Conservation (phyloP, 2,797 vertebrate genomes). For the Eupleurogrammus muticus region DNA sequence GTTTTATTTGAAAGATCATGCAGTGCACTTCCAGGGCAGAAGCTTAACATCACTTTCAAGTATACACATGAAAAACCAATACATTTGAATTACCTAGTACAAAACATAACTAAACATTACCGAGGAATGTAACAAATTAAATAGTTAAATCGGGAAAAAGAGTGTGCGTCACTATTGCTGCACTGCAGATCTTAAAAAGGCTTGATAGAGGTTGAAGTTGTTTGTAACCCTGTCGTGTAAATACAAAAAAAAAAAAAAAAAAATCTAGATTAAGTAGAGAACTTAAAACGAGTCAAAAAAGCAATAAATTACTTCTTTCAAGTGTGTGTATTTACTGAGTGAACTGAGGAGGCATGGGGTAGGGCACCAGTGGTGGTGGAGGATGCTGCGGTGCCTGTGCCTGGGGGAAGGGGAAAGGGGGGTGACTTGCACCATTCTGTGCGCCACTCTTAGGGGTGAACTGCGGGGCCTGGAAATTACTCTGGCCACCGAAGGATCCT, state of each 20-base stretch:
- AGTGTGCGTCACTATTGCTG: constrained; percentile 90
- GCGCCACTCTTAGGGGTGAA: constrained; percentile 86
- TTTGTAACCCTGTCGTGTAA: constrained; percentile 78
- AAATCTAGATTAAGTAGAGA: constrained; percentile 79
- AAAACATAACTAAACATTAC: constrained; percentile 87
- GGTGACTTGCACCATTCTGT: constrained; percentile 90
- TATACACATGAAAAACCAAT: constrained; percentile 90
- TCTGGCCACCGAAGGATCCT: constrained; percentile 88
- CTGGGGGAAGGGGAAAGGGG: constrained; percentile 90
- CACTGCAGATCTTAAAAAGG: constrained; percentile 90
- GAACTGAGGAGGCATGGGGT: constrained; percentile 94
- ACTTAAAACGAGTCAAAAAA: constrained; percentile 84
- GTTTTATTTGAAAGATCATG: constrained; percentile 92
- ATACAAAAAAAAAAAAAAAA: constrained; percentile 74
- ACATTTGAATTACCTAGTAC: constrained; percentile 94
- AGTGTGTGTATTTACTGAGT: constrained; percentile 88
- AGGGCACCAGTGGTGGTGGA: constrained; percentile 89
- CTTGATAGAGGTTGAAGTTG: constrained; percentile 64
- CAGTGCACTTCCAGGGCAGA: constrained; percentile 89
- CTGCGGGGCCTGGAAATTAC: constrained; percentile 88
- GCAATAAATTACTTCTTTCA: constrained; percentile 85
- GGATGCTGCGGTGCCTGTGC: constrained; percentile 80
- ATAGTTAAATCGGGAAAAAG: constrained; percentile 87
- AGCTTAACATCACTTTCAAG: constrained; percentile 92
- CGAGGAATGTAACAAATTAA: constrained; percentile 89